A percentile compares a stretch with the other conserved stretches of the same genome.
Conservation (phyloP, 1,140 invertebrate species). For the Babylonia areolata region DNA sequence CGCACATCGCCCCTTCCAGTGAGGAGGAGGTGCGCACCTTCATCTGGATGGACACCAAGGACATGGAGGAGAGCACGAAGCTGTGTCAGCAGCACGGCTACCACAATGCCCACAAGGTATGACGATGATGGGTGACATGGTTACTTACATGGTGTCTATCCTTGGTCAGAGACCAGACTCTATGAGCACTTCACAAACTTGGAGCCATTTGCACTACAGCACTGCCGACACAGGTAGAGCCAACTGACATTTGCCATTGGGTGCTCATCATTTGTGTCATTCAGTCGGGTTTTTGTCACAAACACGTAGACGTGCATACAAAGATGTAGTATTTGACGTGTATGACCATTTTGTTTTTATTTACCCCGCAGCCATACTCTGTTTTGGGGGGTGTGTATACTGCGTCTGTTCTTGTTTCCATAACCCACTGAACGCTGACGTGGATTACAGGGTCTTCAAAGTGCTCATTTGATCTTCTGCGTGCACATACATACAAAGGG, state of each 20-base stretch:
- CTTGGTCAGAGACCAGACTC: conserved; percentile 49
- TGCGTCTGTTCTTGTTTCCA: too few relatives aligned
- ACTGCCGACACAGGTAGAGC: too few relatives aligned
- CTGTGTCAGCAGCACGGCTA: conserved; percentile 47
- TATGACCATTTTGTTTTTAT: too few relatives aligned
- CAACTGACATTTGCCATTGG: too few relatives aligned
- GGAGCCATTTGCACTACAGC: neutral
- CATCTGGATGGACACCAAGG: conserved; percentile 53
- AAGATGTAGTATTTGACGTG: neutral
- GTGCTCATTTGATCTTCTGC: too few relatives aligned
- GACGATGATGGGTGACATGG: neutral
- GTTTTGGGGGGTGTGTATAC: too few relatives aligned
- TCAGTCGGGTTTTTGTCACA: neutral
- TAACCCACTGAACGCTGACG: too few relatives aligned
- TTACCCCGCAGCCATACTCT: too few relatives aligned
- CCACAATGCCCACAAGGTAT: conserved; percentile 27
- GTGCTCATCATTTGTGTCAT: neutral
- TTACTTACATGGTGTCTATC: neutral
- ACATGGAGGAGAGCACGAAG: conserved; percentile 42
- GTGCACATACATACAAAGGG: too few relatives aligned
- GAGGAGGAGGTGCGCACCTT: conserved; percentile 56
- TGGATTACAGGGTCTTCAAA: too few relatives aligned
- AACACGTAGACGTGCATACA: neutral
- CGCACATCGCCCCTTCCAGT: conserved; percentile 64
- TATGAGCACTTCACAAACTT: conserved; percentile 52